phyloP scores from a whole-genome alignment of 2,113 vertebrate species.

The Actinemys pallida region DNA sequence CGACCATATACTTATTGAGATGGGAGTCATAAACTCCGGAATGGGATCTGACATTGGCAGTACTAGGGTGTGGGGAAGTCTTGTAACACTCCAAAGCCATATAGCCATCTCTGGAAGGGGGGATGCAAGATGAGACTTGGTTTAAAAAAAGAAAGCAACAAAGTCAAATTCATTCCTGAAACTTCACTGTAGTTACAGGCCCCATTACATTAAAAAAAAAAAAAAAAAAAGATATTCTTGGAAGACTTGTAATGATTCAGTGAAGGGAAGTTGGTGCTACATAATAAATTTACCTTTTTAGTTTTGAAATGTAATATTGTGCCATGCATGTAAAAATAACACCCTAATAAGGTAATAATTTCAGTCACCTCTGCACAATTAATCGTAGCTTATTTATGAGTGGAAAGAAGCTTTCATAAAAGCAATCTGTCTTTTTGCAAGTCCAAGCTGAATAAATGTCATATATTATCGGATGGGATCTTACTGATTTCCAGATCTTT shows the following conservation, averaged over 20 bases:
- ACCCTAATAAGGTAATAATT: not conserved
- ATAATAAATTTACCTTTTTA: not conserved
- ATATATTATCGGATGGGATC: conserved; percentile 10
- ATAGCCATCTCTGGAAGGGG: not conserved
- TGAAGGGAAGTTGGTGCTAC: not conserved
- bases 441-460: conserved; percentile 1
- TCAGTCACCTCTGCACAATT: not conserved
- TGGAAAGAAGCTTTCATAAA: conserved; percentile 23
- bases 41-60: conserved; percentile 40
- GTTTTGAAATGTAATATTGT: not conserved
- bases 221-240: not conserved
- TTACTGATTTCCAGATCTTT: conserved; percentile 1
- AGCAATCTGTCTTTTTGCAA: not conserved
- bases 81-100: not conserved
- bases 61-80: not conserved
- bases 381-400: conserved; percentile 30
- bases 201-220: not conserved
- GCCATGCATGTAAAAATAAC: not conserved
- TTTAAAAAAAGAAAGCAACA: conserved; percentile 7
- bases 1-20: conserved; percentile 27
- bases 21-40: conserved; percentile 59
- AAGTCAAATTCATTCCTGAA: conserved; percentile 13
- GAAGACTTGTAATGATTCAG: not conserved
- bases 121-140: not conserved
- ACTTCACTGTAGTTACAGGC: not conserved